Evolutionary conservation across 1,140 invertebrate genomes (phyloP).

Genomic region (Aradophagus sp.): DNA sequence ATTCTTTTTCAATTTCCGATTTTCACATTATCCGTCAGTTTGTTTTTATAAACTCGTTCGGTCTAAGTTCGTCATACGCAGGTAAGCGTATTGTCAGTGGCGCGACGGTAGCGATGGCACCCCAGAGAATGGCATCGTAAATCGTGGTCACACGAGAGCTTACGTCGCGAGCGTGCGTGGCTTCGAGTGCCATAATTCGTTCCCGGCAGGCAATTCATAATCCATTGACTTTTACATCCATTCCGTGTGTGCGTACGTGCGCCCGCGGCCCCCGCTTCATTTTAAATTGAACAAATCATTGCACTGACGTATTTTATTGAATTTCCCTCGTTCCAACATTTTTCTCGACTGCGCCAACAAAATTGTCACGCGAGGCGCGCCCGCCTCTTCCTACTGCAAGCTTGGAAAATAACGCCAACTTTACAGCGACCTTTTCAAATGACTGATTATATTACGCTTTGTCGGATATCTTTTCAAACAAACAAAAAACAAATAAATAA

Average conservation of each 20-base stretch:
- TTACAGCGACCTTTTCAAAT: too few relatives aligned
- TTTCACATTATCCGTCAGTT: too few relatives aligned
- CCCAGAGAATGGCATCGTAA: conserved; percentile 51
- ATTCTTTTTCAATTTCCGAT: too few relatives aligned
- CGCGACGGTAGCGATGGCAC: conserved; percentile 39
- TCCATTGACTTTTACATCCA: conserved; percentile 54
- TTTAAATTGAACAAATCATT: conserved; percentile 46
- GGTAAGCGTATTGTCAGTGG: conserved; percentile 47
- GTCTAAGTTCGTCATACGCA: conserved; percentile 28
- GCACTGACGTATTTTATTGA: conserved; percentile 32
- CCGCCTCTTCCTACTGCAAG: too few relatives aligned
- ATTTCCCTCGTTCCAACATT: conserved; percentile 23
- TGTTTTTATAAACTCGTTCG: too few relatives aligned
- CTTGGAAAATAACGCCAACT: too few relatives aligned
- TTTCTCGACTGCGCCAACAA: conserved; percentile 13
- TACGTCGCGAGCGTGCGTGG: conserved; percentile 43
- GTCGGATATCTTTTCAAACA: too few relatives aligned
- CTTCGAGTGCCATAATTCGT: conserved; percentile 51
- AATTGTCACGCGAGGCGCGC: conserved; percentile 23
- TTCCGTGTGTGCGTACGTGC: conserved; percentile 31
- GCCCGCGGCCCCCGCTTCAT: conserved; percentile 28
- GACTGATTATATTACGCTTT: too few relatives aligned
- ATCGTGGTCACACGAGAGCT: conserved; percentile 47
- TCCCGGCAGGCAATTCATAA: conserved; percentile 51
- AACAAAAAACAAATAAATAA: too few relatives aligned